phyloP scores from a whole-genome alignment of 2,113 vertebrate species.

The Agelaius tricolor region DNA sequence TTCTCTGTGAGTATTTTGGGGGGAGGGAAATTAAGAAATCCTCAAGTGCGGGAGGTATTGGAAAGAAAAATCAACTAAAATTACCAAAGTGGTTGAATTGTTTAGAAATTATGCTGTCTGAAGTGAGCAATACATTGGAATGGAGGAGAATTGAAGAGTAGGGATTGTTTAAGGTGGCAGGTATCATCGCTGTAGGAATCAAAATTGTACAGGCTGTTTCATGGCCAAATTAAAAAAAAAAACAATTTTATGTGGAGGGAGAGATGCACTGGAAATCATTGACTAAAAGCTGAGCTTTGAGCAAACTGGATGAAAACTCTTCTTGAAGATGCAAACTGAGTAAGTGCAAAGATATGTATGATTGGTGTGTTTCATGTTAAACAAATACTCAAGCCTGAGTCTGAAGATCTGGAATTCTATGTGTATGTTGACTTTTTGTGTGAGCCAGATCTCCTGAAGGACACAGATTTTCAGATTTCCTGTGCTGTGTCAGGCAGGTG shows the following conservation, averaged over 20 bases:
- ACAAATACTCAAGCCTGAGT: not conserved
- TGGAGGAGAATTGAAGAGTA: not conserved
- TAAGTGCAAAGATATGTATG: accelerated
- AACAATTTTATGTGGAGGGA: not conserved
- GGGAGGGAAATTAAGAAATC: not conserved
- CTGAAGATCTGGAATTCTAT: not conserved
- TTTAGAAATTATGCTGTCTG: not conserved
- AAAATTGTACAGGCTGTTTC: not conserved
- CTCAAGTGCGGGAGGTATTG: not conserved
- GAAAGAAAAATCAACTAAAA: conserved; percentile 11
- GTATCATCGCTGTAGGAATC: not conserved
- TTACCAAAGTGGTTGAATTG: not conserved
- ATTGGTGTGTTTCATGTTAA: not conserved
- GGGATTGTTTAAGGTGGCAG: not conserved
- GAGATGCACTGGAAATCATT: not conserved
- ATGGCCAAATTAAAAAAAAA: not conserved
- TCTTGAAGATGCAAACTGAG: not conserved
- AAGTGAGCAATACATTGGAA: not conserved
- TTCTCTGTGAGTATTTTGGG: not conserved
- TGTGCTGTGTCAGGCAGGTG: not conserved
- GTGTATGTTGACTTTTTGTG: not conserved
- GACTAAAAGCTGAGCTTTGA: not conserved
- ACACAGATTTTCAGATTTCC: not conserved
- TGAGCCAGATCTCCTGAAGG: not conserved
- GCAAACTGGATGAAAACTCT: not conserved